Conservation (phyloP, 2,797 vertebrate genomes). For the Petrocephalus schoutedeni region DNA sequence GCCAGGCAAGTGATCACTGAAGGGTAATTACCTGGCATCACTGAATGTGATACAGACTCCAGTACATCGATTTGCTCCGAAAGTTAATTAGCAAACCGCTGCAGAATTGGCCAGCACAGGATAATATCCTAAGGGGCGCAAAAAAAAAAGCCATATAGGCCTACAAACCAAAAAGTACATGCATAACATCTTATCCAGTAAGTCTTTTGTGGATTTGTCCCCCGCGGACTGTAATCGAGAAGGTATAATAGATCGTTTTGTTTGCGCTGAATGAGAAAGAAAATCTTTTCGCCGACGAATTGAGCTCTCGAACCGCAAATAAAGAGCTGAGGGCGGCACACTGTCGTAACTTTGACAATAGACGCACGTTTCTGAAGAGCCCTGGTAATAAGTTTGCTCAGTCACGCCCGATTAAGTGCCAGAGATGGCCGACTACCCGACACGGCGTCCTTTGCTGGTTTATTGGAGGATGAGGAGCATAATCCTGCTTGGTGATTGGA, state of each 20-base stretch:
- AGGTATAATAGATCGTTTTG: not conserved
- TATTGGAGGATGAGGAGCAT: not conserved
- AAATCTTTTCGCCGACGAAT: not conserved
- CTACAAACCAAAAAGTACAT: not conserved
- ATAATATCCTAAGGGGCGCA: not conserved
- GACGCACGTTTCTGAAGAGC: not conserved
- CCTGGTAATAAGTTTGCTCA: not conserved
- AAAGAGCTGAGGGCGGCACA: not conserved
- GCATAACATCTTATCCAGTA: not conserved
- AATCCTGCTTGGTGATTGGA: not conserved
- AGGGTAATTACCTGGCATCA: not conserved
- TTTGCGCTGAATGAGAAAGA: not conserved
- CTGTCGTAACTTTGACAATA: not conserved
- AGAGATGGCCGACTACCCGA: not conserved
- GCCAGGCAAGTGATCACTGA: constrained; percentile 64
- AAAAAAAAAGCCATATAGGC: not conserved
- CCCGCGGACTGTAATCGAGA: not conserved
- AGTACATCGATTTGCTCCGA: not conserved
- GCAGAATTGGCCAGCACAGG: no score
- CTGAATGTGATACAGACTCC: not conserved
- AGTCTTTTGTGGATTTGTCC: not conserved
- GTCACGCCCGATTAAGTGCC: not conserved
- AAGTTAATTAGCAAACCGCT: not conserved
- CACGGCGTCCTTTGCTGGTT: not conserved
- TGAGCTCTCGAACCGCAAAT: not conserved